Evolutionary conservation across 2,888 invertebrate genomes (phyloP).

Genomic region (Agrypnus murinus): DNA sequence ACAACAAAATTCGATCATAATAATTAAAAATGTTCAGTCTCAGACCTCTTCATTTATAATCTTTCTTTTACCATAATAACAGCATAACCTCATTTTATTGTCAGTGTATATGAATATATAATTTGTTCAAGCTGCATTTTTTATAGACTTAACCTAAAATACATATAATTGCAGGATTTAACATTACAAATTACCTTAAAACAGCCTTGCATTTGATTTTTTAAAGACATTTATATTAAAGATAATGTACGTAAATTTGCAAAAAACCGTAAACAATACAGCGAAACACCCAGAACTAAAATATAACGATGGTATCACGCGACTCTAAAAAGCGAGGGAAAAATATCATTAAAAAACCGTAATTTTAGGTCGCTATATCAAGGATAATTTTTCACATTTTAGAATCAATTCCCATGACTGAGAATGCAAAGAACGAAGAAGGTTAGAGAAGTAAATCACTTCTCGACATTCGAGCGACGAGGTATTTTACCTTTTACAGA

Average conservation of each 20-base stretch:
- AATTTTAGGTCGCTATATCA: constrained; percentile 38
- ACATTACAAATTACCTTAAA: constrained; percentile 28
- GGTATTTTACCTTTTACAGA: constrained; percentile 62
- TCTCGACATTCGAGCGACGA: constrained; percentile 53
- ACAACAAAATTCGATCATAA: too few species aligned
- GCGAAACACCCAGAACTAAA: background rate
- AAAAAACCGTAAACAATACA: constrained; percentile 37
- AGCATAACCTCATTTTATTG: constrained; percentile 12
- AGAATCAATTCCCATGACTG: constrained; percentile 65
- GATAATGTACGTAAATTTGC: constrained; percentile 13
- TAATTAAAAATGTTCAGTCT: too few species aligned
- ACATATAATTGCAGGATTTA: constrained; percentile 25
- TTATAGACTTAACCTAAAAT: constrained; percentile 9
- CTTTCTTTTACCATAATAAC: too few species aligned
- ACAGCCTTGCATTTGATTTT: constrained; percentile 32
- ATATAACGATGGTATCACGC: constrained; percentile 33
- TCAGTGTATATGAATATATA: constrained; percentile 16
- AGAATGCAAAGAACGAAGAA: constrained; percentile 56
- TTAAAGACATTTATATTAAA: constrained; percentile 30
- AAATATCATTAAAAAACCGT: constrained; percentile 24
- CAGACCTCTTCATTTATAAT: too few species aligned
- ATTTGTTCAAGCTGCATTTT: constrained; percentile 14
- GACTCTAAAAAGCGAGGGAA: constrained; percentile 15
- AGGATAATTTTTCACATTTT: constrained; percentile 53
- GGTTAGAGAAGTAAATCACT: constrained; percentile 61